Evolutionary conservation across 2,113 vertebrate species (phyloP), one percentile per base, ranked within the genome.

Genomic region (human): DNA sequence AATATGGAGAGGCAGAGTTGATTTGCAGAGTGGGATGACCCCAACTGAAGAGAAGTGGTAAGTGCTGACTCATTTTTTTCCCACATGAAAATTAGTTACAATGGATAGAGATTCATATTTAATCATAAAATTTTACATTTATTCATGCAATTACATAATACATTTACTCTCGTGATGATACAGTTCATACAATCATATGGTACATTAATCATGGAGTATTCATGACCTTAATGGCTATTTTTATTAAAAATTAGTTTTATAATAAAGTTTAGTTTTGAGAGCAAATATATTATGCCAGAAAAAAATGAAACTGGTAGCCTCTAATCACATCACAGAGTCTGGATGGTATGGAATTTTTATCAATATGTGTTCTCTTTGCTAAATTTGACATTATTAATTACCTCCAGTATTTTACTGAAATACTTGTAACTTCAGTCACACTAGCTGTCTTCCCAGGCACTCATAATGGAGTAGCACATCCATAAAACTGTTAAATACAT

Each of bases 71-170:
- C 61, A 93, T 48, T 96, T 89, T 90, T 75, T 79, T 27, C 61
- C 86, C 35, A 88, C 11, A 85, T 89, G 88, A 96, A 94, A 72
- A 35, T 91, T 16, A 93, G 43, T 92, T 91, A 81, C 57, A 89
- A 48, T 95, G 50, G 50, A 66, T 17, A 96, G 48, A 90, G 30
- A 68, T 25, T 89, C 45, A 93, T 93, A 90, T 94, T 94, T 93
- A 96, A 96, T 84, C 25, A 30, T 38, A 55, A 88, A 93, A 90
- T 94, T 96, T 96, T 96, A 84, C 81, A 94, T 88, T 96, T 96
- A 96, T 85, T 96, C 94, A 81, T 96, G 64, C 57, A 96, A 93
- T 97, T 96, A 96, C 89, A 96, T 96, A 73, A 93, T 89, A 86
- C 90, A 96, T 95, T 97, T 97, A 85, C 92, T 94, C 86, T 91